Conservation (phyloP, 53 echinoderm and acorn worm species). For the Stichopus horrens region DNA sequence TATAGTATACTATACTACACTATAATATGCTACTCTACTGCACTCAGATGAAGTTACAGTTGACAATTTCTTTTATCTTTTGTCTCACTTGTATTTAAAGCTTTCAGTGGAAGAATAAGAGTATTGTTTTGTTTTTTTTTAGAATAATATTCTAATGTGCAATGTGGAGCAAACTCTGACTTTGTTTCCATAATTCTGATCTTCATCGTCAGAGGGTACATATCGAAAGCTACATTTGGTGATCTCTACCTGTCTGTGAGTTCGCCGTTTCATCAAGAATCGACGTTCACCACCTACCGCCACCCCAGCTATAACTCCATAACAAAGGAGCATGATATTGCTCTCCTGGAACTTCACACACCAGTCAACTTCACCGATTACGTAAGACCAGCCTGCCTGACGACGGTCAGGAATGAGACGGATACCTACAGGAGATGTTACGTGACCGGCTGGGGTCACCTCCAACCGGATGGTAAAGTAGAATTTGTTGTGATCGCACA, state of each 20-base stretch:
- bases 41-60: no score
- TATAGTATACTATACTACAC: no score
- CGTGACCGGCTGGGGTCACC: constrained; percentile 80
- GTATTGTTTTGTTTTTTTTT: no score
- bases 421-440: constrained; percentile 60
- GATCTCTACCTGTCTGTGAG: constrained; percentile 43
- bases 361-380: constrained; percentile 60
- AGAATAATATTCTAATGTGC: no score
- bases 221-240: constrained; percentile 45
- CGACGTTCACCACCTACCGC: constrained; percentile 31
- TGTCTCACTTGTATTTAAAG: no score
- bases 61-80: no score
- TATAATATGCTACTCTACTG: no score
- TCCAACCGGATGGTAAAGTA: not conserved
- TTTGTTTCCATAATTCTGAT: not conserved
- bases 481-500: not conserved
- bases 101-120: no score
- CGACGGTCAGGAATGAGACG: constrained; percentile 37
- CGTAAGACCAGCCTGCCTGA: constrained; percentile 67
- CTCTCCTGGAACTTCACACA: constrained; percentile 56
- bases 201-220: constrained; percentile 7
- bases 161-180: not conserved
- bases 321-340: constrained; percentile 68
- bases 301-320: constrained; percentile 61
- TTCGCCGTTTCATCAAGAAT: constrained; percentile 54